A percentile compares a stretch with the other conserved stretches of the same genome.
Evolutionary conservation across 2,888 invertebrate genomes (phyloP).

Genomic region (Iselma pallidipennis): DNA sequence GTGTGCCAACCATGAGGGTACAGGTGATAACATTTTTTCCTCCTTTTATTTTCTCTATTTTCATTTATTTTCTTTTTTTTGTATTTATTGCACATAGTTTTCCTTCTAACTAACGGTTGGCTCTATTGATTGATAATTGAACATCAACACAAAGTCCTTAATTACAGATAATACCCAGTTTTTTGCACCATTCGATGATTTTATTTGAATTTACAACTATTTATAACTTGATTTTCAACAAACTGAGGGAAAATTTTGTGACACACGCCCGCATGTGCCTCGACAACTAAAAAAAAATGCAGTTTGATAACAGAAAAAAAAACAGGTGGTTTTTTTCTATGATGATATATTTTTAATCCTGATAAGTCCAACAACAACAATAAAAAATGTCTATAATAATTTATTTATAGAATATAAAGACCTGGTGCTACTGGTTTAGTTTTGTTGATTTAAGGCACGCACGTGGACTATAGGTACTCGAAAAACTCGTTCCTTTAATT

Average conservation of each 20-base stretch:
- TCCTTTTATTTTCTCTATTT: not conserved
- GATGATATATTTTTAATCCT: not conserved
- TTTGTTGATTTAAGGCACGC: too few species aligned
- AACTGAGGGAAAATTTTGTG: not conserved
- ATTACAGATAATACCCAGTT: not conserved
- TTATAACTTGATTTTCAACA: too few species aligned
- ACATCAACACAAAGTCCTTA: not conserved
- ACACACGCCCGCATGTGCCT: not conserved
- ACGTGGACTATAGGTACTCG: too few species aligned
- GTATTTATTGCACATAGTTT: conserved; percentile 12
- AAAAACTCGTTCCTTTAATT: too few species aligned
- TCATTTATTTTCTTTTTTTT: not conserved
- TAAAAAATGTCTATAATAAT: too few species aligned
- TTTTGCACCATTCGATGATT: not conserved
- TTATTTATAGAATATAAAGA: too few species aligned
- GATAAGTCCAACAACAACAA: not conserved
- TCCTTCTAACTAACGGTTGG: conserved; percentile 12
- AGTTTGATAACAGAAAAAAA: not conserved
- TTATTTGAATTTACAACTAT: too few species aligned
- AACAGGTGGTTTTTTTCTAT: not conserved
- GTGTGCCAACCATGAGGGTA: conserved; percentile 48
- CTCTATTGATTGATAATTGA: conserved; percentile 18
- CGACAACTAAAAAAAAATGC: not conserved
- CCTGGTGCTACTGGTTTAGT: too few species aligned
- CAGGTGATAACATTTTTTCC: conserved; percentile 48